Conservation (phyloP, 2,113 vertebrate genomes). For the Amblyopsis rosae region DNA sequence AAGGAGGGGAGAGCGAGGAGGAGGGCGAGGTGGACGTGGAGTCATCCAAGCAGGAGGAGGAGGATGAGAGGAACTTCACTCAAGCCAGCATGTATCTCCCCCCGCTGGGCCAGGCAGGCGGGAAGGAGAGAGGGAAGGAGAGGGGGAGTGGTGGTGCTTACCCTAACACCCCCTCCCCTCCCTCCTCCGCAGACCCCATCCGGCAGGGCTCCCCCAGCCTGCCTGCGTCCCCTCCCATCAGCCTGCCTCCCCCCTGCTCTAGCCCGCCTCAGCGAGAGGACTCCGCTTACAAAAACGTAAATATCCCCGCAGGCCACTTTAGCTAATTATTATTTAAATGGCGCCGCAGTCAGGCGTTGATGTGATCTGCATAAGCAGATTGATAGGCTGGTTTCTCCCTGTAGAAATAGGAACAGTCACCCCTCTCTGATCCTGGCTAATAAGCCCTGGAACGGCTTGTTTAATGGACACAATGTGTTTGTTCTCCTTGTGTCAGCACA, state of each 20-base stretch:
- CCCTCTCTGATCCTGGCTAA: conserved; percentile 78
- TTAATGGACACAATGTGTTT: conserved; percentile 76
- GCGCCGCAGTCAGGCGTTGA: conserved; percentile 76
- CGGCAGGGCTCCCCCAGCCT: conserved; percentile 70
- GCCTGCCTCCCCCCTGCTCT: conserved; percentile 76
- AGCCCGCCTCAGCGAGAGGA: conserved; percentile 84
- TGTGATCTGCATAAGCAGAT: conserved; percentile 81
- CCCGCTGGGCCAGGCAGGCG: conserved; percentile 71
- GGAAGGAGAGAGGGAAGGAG: conserved; percentile 73
- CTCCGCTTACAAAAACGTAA: conserved; percentile 94
- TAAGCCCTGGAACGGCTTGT: conserved; percentile 75
- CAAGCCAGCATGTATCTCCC: conserved; percentile 71
- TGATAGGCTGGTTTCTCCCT: conserved; percentile 73
- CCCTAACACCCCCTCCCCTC: conserved; percentile 65
- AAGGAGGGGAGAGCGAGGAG: conserved; percentile 80
- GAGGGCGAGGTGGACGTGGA: conserved; percentile 94
- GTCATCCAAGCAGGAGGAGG: conserved; percentile 87
- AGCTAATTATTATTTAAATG: conserved; percentile 84
- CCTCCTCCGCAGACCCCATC: conserved; percentile 78
- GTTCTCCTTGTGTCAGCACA: conserved; percentile 72
- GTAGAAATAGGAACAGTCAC: conserved; percentile 84
- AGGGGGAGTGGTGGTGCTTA: conserved; percentile 63
- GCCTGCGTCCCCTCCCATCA: conserved; percentile 70
- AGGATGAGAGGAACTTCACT: conserved; percentile 72
- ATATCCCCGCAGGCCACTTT: conserved; percentile 81